Evolutionary conservation across 2,797 vertebrate genomes (phyloP).

Genomic region (Gadopsis marmoratus): DNA sequence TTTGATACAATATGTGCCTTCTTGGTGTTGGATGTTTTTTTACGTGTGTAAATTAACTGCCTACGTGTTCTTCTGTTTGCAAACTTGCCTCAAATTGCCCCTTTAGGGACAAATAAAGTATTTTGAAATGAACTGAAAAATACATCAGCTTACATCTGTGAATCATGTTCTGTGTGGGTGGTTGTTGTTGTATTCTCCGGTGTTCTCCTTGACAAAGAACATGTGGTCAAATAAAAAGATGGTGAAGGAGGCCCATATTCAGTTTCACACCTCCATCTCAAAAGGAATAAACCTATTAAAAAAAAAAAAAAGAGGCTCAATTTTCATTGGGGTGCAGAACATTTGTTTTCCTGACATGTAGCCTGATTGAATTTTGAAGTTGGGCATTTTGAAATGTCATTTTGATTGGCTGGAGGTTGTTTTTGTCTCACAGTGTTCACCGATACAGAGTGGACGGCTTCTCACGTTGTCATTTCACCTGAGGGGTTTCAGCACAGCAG

Average conservation of each 20-base stretch:
- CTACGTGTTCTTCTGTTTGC: not conserved
- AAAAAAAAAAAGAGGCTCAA: not conserved
- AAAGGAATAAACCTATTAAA: conserved; percentile 16
- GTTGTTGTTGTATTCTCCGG: not conserved
- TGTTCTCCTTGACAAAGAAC: not conserved
- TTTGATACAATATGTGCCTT: too few species aligned
- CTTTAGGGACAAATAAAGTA: not conserved
- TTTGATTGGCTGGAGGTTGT: not conserved
- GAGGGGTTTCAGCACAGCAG: not conserved
- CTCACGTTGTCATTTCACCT: not conserved
- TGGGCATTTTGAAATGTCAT: conserved; percentile 1
- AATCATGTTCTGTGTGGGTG: not conserved
- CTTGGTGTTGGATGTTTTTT: not conserved
- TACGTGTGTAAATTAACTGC: not conserved
- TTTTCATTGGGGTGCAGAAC: not conserved
- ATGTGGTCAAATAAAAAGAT: not conserved
- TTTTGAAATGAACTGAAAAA: not conserved
- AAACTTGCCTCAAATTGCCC: not conserved
- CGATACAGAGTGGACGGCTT: not conserved
- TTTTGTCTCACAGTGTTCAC: not conserved
- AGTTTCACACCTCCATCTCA: conserved; percentile 1
- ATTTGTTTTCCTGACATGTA: conserved; percentile 5
- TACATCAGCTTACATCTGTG: not conserved
- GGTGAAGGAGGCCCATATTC: not conserved
- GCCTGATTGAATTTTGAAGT: conserved; percentile 13